Evolutionary conservation across 2,113 vertebrate species (phyloP).

Genomic region (Lethenteron camtschaticum): DNA sequence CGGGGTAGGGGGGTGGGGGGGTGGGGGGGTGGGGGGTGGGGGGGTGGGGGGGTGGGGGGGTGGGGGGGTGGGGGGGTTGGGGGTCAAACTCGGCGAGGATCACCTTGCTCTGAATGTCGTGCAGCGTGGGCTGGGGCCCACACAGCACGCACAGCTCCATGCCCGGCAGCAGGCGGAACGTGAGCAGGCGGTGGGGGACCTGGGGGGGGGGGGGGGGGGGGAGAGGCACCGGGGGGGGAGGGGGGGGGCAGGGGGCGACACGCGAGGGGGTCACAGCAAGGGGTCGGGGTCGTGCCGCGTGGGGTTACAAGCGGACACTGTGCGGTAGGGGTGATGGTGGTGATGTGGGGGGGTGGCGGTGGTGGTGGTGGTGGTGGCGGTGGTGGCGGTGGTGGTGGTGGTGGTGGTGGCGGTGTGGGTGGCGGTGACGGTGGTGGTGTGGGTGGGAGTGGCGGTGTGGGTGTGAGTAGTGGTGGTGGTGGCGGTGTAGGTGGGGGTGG

Average conservation of each 20-base stretch:
- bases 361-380: neutral
- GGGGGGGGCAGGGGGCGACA: neutral
- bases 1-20: too few species aligned
- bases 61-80: neutral
- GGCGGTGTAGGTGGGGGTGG: constrained; percentile 17
- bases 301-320: neutral
- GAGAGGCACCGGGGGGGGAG: too few species aligned
- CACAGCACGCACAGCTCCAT: constrained; percentile 46
- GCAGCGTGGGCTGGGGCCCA: constrained; percentile 43
- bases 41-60: neutral
- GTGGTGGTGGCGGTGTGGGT: neutral
- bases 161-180: constrained; percentile 44
- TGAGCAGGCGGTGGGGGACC: constrained; percentile 50
- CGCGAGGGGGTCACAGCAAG: neutral
- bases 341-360: neutral
- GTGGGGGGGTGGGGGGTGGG: neutral
- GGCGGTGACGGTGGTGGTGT: constrained; percentile 40
- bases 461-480: neutral
- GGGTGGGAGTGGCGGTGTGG: constrained; percentile 35
- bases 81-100: neutral
- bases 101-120: constrained; percentile 27
- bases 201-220: constrained; percentile 10
- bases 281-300: neutral
- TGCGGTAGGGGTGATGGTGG: neutral
- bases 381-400: neutral